These are phyloP conservation scores for Lepus oiostolus DNA, from an alignment of 2,797 vertebrate species.

Conservation along the genomic window DNA sequence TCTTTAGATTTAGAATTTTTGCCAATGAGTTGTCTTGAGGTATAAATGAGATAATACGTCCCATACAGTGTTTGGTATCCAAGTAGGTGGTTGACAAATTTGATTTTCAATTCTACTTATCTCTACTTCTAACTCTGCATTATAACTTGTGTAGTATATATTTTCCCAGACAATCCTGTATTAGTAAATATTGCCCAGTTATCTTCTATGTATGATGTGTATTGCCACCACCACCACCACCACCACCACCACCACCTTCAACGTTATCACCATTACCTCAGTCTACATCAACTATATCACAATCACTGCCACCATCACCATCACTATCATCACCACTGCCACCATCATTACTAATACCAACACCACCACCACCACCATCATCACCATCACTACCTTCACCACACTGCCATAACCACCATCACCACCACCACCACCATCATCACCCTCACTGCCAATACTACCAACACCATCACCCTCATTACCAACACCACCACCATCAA, in stretches of 20 bases:
- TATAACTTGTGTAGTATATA: neutral
- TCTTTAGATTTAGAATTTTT: conserved; percentile 17
- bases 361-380: fast-evolving
- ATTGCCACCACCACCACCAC: neutral
- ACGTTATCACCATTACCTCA: fast-evolving
- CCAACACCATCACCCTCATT: fast-evolving
- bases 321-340: neutral
- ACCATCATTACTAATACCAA: neutral
- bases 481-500: fast-evolving
- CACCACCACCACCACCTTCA: neutral
- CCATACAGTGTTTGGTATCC: neutral
- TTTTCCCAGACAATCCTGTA: neutral
- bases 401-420: fast-evolving
- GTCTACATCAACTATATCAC: fast-evolving
- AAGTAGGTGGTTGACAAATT: neutral
- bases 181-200: neutral
- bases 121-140: neutral
- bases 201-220: neutral
- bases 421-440: fast-evolving
- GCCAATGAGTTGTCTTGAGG: neutral
- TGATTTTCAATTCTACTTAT: neutral
- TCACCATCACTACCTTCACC: fast-evolving
- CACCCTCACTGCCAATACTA: neutral
- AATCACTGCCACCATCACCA: neutral
- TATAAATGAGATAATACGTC: neutral